Conservation (phyloP, 92 coral and sea anemone genomes). For the Isaurus tuberculatus region DNA sequence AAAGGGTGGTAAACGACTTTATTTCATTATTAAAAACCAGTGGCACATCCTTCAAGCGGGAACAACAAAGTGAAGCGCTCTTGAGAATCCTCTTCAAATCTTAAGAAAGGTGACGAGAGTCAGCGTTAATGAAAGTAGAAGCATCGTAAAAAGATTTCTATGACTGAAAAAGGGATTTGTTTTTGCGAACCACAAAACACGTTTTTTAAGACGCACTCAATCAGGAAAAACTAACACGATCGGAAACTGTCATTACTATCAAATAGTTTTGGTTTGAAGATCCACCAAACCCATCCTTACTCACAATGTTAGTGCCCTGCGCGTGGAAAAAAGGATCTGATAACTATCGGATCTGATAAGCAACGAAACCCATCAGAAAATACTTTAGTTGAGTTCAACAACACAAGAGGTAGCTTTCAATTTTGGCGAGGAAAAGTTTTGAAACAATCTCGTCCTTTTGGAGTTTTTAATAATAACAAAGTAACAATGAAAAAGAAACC, state of each 20-base stretch:
- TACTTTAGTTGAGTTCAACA: not conserved
- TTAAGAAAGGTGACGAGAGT: not conserved
- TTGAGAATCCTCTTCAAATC: conserved; percentile 8
- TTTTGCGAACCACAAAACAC: not conserved
- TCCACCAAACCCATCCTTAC: not conserved
- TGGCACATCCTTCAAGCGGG: conserved; percentile 6
- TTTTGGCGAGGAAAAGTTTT: conserved; percentile 33
- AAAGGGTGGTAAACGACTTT: conserved; percentile 41
- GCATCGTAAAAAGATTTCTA: not conserved
- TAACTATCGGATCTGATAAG: not conserved
- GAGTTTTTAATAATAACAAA: conserved; percentile 36
- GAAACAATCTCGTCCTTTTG: conserved; percentile 10
- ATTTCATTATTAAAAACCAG: conserved; percentile 9
- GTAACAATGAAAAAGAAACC: conserved; percentile 26
- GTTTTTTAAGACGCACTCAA: conserved; percentile 9
- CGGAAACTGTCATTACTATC: conserved; percentile 29
- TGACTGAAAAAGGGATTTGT: not conserved
- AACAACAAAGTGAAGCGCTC: conserved; percentile 12
- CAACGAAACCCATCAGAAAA: not conserved
- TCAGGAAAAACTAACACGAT: conserved; percentile 18
- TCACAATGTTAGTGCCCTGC: not conserved
- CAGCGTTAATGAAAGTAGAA: not conserved
- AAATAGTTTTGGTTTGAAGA: conserved; percentile 32
- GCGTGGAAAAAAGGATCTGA: not conserved
- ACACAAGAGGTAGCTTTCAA: not conserved